Percentiles rank a stretch among this genome's conserved stretches.
Conservation (phyloP, 2,113 vertebrate species). For the Plecturocebus donacophilus region DNA sequence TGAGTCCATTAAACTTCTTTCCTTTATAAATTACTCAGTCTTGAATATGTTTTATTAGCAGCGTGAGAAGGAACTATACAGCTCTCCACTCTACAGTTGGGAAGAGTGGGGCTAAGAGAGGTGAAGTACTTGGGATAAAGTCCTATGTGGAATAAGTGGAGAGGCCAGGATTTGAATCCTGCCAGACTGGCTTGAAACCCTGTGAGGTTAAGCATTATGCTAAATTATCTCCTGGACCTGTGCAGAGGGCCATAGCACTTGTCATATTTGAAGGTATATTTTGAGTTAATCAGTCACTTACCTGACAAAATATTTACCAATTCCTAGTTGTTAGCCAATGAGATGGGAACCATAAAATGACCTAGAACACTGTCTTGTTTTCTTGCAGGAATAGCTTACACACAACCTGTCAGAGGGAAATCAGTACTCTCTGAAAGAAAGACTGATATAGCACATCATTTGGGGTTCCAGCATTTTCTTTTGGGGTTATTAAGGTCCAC, state of each 20-base stretch:
- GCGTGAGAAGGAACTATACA: too few species aligned
- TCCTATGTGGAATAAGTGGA: fast-evolving
- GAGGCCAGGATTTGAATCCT: background rate
- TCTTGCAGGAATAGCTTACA: background rate
- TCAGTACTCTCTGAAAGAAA: background rate
- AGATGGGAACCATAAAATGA: background rate
- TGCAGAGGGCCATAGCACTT: fast-evolving
- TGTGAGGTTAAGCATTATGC: background rate
- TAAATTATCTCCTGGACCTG: background rate
- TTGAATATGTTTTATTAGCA: too few species aligned
- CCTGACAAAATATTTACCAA: background rate
- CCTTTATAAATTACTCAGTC: too few species aligned
- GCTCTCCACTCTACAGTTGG: background rate
- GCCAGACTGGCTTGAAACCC: background rate
- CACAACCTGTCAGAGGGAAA: background rate
- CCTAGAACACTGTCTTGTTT: background rate
- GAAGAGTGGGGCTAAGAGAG: background rate
- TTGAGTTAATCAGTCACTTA: background rate
- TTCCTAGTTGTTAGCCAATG: background rate
- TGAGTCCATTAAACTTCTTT: too few species aligned
- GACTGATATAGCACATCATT: fast-evolving
- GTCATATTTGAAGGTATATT: background rate
- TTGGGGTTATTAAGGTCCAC: background rate
- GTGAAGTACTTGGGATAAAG: too few species aligned
- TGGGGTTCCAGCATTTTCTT: background rate